phyloP scores from a whole-genome alignment of 2,888 invertebrate genomes.

The Oscheius sp. region DNA sequence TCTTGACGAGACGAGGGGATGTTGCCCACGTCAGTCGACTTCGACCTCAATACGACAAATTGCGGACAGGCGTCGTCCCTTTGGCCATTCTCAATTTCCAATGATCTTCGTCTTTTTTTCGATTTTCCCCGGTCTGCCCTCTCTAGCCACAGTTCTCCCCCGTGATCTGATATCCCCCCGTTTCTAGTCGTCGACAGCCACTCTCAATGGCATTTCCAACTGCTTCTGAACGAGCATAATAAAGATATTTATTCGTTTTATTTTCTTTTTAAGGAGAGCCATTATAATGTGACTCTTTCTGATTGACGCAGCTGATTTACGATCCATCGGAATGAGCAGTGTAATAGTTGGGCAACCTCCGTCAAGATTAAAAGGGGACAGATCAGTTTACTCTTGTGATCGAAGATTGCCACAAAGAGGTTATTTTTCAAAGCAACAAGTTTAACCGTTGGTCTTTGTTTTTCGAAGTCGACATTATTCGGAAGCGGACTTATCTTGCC shows the following conservation, averaged over 20 bases:
- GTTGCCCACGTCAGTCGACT: conserved; percentile 52
- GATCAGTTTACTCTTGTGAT: no score
- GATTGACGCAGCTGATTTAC: no score
- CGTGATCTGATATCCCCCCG: conserved; percentile 25
- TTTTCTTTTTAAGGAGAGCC: no score
- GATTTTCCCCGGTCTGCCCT: conserved; percentile 4
- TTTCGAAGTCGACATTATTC: no score
- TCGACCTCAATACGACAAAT: conserved; percentile 24
- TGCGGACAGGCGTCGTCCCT: conserved; percentile 50
- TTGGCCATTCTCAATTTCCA: conserved; percentile 66
- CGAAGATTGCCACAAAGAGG: no score
- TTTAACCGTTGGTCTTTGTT: no score
- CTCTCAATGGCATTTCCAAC: not conserved
- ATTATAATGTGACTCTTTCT: no score
- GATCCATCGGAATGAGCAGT: no score
- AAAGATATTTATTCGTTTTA: conserved; percentile 1
- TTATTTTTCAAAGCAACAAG: no score
- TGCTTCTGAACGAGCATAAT: conserved; percentile 16
- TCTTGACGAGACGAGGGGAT: conserved; percentile 54
- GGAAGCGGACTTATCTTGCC: no score
- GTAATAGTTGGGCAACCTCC: no score
- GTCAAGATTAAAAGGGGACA: no score
- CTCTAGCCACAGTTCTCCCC: conserved; percentile 16
- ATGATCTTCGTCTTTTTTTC: conserved; percentile 21
- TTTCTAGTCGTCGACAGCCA: conserved; percentile 16